phyloP scores from a whole-genome alignment of 2,888 invertebrate species.

The Chironomus riparius region DNA sequence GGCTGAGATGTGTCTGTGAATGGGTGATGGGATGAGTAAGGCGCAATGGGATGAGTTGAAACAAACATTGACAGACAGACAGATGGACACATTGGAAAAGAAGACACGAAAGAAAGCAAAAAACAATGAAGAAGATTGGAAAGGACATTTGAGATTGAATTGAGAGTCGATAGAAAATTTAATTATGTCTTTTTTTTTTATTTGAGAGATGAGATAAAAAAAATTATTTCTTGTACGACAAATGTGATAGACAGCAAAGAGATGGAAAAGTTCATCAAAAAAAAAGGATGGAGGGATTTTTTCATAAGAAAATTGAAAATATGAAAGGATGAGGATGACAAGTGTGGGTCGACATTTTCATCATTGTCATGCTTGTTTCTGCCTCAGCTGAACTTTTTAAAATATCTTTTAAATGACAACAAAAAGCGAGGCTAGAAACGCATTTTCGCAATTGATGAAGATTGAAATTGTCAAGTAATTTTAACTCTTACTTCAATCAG shows the following conservation, averaged over 20 bases:
- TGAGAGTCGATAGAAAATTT: slow-evolving; percentile 12
- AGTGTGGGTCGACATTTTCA: too few species aligned
- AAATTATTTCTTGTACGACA: too few species aligned
- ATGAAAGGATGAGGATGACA: too few species aligned
- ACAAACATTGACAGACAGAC: not conserved
- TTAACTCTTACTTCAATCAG: too few species aligned
- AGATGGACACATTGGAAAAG: not conserved
- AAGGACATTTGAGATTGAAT: not conserved
- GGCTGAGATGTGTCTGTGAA: not conserved
- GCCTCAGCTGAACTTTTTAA: too few species aligned
- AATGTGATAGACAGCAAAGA: not conserved
- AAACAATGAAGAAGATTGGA: not conserved
- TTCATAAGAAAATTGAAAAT: not conserved
- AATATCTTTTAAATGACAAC: too few species aligned
- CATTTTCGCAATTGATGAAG: too few species aligned
- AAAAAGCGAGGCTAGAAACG: too few species aligned
- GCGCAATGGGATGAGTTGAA: too few species aligned
- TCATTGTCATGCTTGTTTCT: too few species aligned
- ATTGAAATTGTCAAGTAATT: too few species aligned
- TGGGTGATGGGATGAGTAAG: not conserved
- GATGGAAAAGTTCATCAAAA: not conserved
- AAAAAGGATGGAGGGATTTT: not conserved
- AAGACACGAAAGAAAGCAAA: not conserved
- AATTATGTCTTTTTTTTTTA: slow-evolving; percentile 13
- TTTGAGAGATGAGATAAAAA: not conserved